Evolutionary conservation across 2,797 vertebrate genomes (phyloP).

Genomic region (Chiloscyllium punctatum): DNA sequence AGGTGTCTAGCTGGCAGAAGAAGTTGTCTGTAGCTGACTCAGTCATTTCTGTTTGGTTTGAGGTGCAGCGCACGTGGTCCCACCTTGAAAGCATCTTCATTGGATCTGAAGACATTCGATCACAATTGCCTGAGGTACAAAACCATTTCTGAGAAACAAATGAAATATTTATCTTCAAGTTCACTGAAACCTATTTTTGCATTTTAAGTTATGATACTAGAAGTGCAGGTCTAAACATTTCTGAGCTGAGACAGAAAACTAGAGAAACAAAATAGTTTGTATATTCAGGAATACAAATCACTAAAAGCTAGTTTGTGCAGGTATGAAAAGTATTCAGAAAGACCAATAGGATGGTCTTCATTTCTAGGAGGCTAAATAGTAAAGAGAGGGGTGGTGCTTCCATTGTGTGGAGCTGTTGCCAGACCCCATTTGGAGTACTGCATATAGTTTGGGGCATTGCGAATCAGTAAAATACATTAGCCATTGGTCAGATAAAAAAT

Average conservation of each 20-base stretch:
- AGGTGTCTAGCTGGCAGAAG: conserved; percentile 83
- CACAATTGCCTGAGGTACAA: conserved; percentile 83
- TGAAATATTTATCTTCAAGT: neutral
- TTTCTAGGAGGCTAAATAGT: neutral
- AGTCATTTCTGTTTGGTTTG: conserved; percentile 82
- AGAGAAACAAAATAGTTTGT: neutral
- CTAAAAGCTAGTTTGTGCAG: neutral
- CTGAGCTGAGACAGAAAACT: neutral
- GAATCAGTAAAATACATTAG: neutral
- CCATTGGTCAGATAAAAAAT: too few species aligned
- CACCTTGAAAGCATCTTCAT: conserved; percentile 96
- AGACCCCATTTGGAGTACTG: neutral
- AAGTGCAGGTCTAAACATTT: neutral
- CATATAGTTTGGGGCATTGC: neutral
- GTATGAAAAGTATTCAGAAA: neutral
- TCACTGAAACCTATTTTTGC: neutral
- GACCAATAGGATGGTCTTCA: neutral
- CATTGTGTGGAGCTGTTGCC: neutral
- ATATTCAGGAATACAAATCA: neutral
- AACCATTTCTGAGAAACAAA: neutral
- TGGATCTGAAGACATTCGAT: conserved; percentile 84
- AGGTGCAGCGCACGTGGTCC: conserved; percentile 84
- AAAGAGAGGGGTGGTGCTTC: neutral
- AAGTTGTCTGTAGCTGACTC: conserved; percentile 71
- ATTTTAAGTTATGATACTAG: neutral